These are phyloP conservation scores for Micrastur ruficollis DNA, from an alignment of 2,797 vertebrate species.

Conservation along the genomic window DNA sequence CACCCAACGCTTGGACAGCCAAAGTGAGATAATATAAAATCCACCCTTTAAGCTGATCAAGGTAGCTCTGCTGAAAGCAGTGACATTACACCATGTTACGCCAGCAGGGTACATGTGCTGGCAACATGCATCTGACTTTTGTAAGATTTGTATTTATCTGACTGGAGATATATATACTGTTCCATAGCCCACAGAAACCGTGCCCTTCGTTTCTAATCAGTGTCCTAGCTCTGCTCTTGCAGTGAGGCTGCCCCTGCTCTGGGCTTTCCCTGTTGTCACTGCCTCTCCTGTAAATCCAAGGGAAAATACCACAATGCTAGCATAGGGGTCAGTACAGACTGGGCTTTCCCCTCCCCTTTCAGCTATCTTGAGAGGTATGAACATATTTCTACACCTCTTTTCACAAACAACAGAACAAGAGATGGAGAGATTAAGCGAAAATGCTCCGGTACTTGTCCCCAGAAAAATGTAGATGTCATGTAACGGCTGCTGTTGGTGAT, in stretches of 20 bases:
- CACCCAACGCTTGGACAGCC: not conserved
- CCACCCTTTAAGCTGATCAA: not conserved
- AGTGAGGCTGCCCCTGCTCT: not conserved
- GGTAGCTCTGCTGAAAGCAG: not conserved
- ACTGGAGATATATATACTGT: not conserved
- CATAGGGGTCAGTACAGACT: fast-evolving
- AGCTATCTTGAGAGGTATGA: not conserved
- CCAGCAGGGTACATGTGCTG: not conserved
- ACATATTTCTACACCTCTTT: not conserved
- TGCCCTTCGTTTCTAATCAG: not conserved
- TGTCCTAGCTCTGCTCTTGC: not conserved
- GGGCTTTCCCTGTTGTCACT: not conserved
- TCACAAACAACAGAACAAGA: not conserved
- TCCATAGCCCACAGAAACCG: not conserved
- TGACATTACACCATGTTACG: not conserved
- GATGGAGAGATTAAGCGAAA: not conserved
- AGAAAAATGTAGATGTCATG: not conserved
- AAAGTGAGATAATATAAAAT: not conserved
- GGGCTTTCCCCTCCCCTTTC: not conserved
- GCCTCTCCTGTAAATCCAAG: not conserved
- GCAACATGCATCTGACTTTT: not conserved
- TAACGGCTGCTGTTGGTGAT: not conserved
- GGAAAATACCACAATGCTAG: not conserved
- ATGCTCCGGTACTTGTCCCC: not conserved
- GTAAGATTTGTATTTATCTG: not conserved